phyloP scores from a whole-genome alignment of 2,888 invertebrate genomes.

The Drosophila maculinotata region DNA sequence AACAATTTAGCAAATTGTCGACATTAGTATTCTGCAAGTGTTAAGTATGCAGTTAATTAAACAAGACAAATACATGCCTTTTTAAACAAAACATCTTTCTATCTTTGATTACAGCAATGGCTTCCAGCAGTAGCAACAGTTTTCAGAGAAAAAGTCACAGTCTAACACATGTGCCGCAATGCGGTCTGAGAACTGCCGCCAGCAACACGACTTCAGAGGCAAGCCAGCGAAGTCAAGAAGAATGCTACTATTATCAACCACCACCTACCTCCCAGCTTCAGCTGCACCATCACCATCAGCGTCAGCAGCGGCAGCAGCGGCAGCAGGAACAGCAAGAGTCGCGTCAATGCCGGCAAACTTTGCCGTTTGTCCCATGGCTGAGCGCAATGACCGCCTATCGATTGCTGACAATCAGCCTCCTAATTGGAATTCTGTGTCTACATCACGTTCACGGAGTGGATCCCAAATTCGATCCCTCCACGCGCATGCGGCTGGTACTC shows the following conservation, averaged over 20 bases:
- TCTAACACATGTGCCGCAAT: constrained; percentile 68
- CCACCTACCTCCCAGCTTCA: constrained; percentile 70
- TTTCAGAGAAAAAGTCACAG: constrained; percentile 65
- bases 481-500: constrained; percentile 92
- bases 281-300: constrained; percentile 38
- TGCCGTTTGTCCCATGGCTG: constrained; percentile 64
- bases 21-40: too few species aligned
- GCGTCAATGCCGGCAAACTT: constrained; percentile 51
- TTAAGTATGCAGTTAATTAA: not conserved
- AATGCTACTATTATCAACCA: constrained; percentile 76
- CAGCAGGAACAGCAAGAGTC: constrained; percentile 30
- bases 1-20: too few species aligned
- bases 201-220: constrained; percentile 45
- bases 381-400: constrained; percentile 82
- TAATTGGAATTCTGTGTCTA: constrained; percentile 83
- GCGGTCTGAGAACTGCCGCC: constrained; percentile 66
- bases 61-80: constrained; percentile 5
- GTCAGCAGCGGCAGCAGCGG: constrained; percentile 6
- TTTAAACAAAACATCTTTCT: constrained; percentile 26
- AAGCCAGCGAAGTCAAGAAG: constrained; percentile 57
- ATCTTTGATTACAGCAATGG: constrained; percentile 80
- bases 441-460: constrained; percentile 86
- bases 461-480: constrained; percentile 93
- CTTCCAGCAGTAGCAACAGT: constrained; percentile 80
- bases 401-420: constrained; percentile 83